A percentile compares a stretch with the other conserved stretches of the same genome.
Evolutionary conservation across 1,140 invertebrate genomes (phyloP).

Genomic region (Chrysomallon squamiferum): DNA sequence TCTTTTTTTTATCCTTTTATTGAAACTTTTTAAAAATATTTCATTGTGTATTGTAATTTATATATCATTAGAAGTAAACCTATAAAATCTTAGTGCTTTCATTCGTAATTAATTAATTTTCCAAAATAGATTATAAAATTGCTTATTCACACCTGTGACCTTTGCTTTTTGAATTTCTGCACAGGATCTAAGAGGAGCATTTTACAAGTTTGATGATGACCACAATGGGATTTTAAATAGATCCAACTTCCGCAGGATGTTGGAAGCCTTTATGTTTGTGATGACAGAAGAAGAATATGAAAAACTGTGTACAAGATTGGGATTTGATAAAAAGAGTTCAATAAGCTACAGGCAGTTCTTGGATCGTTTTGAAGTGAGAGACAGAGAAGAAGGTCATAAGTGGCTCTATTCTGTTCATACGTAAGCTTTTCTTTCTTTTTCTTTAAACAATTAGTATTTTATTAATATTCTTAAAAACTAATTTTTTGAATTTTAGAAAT

Average conservation of each 20-base stretch:
- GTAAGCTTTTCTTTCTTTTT: conserved; percentile 26
- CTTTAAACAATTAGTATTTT: not conserved
- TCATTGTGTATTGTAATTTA: too few species aligned
- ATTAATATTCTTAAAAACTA: too few species aligned
- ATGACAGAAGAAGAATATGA: conserved; percentile 56
- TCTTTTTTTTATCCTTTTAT: too few species aligned
- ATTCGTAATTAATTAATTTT: too few species aligned
- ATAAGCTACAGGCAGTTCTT: conserved; percentile 55
- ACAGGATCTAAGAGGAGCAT: conserved; percentile 54
- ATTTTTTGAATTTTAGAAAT: too few species aligned
- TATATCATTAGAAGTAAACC: too few species aligned
- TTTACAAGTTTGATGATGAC: conserved; percentile 61
- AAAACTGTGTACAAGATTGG: conserved; percentile 49
- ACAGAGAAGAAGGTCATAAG: conserved; percentile 56
- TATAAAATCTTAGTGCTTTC: too few species aligned
- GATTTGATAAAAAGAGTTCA: conserved; percentile 36
- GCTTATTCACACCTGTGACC: too few species aligned
- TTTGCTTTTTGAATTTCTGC: too few species aligned
- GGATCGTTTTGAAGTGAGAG: conserved; percentile 49
- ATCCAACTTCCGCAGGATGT: conserved; percentile 50
- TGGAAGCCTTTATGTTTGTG: conserved; percentile 57
- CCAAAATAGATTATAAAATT: too few species aligned
- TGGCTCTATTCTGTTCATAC: conserved; percentile 56
- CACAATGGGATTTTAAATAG: conserved; percentile 52
- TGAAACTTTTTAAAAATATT: too few species aligned